These are phyloP conservation scores for Gephyroberyx darwinii DNA, from an alignment of 2,797 vertebrate species.

Conservation along the genomic window DNA sequence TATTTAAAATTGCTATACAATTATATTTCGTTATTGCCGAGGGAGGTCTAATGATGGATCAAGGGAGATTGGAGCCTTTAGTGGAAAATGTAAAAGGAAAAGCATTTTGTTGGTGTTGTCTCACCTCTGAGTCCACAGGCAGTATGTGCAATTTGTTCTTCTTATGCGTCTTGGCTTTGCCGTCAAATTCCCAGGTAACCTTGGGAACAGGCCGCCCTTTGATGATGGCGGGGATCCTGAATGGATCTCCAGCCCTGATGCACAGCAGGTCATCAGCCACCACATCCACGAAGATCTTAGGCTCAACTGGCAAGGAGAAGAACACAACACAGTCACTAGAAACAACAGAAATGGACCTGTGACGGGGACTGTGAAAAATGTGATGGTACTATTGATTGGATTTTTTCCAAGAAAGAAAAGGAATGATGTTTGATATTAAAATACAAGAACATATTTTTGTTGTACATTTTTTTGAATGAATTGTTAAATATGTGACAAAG, in stretches of 20 bases:
- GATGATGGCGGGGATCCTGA: conserved; percentile 91
- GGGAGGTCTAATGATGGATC: too few relatives aligned
- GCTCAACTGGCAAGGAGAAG: conserved; percentile 79
- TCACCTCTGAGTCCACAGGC: conserved; percentile 94
- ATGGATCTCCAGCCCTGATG: conserved; percentile 88
- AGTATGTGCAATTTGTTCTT: conserved; percentile 93
- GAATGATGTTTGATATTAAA: too few relatives aligned
- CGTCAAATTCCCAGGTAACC: conserved; percentile 95
- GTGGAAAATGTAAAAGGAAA: neutral
- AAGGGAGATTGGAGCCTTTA: too few relatives aligned
- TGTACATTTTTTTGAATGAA: too few relatives aligned
- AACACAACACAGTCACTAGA: neutral
- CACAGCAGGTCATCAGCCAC: conserved; percentile 86
- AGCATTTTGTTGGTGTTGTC: neutral
- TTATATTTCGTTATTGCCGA: too few relatives aligned
- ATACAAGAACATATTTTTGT: too few relatives aligned
- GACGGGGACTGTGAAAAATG: too few relatives aligned
- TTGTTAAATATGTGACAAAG: too few relatives aligned
- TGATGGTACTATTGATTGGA: too few relatives aligned
- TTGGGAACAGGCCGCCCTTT: conserved; percentile 93
- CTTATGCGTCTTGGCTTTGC: conserved; percentile 90
- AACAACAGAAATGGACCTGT: neutral
- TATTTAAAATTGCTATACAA: too few relatives aligned
- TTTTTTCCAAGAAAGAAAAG: too few relatives aligned
- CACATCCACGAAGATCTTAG: conserved; percentile 88